A percentile compares a stretch with the other conserved stretches of the same genome.
Conservation (phyloP, 2,888 invertebrate species). For the Carabus problematicus region DNA sequence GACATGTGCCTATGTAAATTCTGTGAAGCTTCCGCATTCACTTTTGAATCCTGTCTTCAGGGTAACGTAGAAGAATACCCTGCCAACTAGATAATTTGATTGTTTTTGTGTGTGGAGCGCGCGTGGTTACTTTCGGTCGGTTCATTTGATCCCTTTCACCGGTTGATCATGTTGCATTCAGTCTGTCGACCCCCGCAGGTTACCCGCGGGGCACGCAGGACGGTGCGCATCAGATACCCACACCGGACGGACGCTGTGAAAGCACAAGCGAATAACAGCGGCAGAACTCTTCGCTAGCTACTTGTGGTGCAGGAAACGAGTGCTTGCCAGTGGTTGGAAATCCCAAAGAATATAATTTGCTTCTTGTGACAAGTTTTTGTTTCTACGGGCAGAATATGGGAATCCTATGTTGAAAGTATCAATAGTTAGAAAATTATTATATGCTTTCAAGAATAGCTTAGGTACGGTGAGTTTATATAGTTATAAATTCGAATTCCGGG, state of each 20-base stretch:
- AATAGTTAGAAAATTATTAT: too few relatives aligned
- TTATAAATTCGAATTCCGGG: too few relatives aligned
- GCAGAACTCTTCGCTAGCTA: too few relatives aligned
- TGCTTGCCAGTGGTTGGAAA: too few relatives aligned
- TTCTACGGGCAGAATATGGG: too few relatives aligned
- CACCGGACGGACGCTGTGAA: slow-evolving; percentile 4
- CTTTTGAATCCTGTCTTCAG: neutral
- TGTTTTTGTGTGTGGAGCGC: slow-evolving; percentile 35
- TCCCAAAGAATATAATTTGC: too few relatives aligned
- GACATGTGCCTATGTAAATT: neutral
- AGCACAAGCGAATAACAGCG: too few relatives aligned
- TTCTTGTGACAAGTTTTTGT: too few relatives aligned
- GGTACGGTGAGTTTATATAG: too few relatives aligned
- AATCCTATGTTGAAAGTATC: too few relatives aligned
- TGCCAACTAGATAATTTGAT: slow-evolving; percentile 39
- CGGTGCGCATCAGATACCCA: neutral
- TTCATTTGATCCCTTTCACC: slow-evolving; percentile 42
- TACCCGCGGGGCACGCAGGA: neutral
- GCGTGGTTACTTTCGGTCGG: slow-evolving; percentile 32
- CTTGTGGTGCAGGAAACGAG: too few relatives aligned
- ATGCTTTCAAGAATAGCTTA: too few relatives aligned
- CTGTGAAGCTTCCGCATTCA: slow-evolving; percentile 3
- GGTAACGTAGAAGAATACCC: slow-evolving; percentile 14
- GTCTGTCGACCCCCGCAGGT: neutral
- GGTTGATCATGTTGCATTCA: slow-evolving; percentile 42